Percentiles rank a stretch among this genome's conserved stretches.
Evolutionary conservation across 2,113 vertebrate genomes (phyloP).

Genomic region (Istiophorus platypterus): DNA sequence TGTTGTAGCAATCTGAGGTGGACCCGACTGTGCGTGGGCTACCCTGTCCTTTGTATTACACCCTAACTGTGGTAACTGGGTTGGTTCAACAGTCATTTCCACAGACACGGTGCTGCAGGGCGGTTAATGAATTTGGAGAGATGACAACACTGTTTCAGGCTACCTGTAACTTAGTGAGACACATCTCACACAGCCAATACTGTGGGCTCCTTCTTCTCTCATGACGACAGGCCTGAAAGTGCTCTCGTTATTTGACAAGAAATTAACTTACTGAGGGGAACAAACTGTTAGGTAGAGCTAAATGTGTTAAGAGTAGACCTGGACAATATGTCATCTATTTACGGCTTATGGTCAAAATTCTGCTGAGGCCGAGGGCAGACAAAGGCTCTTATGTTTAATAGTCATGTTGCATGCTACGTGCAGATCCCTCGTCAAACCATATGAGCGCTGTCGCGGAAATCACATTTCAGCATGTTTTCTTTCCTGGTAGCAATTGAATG

Average conservation of each 20-base stretch:
- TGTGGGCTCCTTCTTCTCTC: conserved; percentile 36
- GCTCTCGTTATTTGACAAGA: conserved; percentile 35
- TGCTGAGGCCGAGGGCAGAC: conserved; percentile 8
- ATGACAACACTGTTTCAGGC: conserved; percentile 51
- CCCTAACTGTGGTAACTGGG: conserved; percentile 51
- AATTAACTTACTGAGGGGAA: conserved; percentile 19
- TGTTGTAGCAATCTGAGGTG: conserved; percentile 66
- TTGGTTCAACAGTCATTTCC: conserved; percentile 57
- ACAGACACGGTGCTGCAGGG: conserved; percentile 36
- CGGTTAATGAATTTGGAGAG: conserved; percentile 55
- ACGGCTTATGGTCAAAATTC: conserved; percentile 5
- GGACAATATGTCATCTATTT: conserved; percentile 48
- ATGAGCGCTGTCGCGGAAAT: conserved; percentile 23
- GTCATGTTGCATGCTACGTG: conserved; percentile 31
- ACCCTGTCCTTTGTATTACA: conserved; percentile 67
- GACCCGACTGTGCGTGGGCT: conserved; percentile 25
- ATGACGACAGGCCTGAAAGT: conserved; percentile 25
- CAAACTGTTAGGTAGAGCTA: neutral
- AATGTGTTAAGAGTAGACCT: conserved; percentile 30
- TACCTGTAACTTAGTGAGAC: conserved; percentile 19
- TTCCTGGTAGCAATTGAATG: conserved; percentile 59
- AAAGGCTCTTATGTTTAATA: conserved; percentile 58
- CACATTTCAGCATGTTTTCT: conserved; percentile 66
- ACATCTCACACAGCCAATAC: conserved; percentile 30
- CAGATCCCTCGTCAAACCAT: conserved; percentile 20